Conservation (phyloP, 2,113 vertebrate species). For the Lycocorax pyrrhopterus region DNA sequence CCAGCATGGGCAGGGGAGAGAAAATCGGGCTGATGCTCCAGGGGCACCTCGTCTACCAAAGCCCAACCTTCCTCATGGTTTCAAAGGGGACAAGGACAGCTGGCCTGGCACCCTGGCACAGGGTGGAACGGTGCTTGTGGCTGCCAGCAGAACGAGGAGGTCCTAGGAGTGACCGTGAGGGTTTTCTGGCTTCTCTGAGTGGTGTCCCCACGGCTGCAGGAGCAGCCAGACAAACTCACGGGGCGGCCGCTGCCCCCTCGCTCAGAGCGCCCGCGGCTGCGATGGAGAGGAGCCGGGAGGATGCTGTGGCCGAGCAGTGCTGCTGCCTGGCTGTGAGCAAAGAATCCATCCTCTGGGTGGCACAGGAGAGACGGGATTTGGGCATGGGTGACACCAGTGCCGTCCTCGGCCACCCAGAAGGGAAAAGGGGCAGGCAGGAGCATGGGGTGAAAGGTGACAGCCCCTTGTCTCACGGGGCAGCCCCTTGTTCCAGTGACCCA, state of each 20-base stretch:
- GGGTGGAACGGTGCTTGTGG: fast-evolving
- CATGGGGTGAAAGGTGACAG: not conserved
- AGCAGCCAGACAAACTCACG: fast-evolving
- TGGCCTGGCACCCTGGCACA: not conserved
- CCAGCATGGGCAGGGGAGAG: not conserved
- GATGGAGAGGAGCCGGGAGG: not conserved
- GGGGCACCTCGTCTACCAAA: not conserved
- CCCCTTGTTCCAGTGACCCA: not conserved
- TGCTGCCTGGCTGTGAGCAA: not conserved
- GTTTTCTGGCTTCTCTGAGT: not conserved
- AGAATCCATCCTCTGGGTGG: not conserved
- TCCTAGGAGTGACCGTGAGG: fast-evolving
- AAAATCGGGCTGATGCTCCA: not conserved
- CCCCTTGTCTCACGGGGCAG: not conserved
- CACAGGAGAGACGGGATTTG: not conserved
- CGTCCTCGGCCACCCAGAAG: not conserved
- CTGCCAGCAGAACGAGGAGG: not conserved
- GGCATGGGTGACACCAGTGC: not conserved
- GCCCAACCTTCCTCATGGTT: not conserved
- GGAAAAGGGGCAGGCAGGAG: not conserved
- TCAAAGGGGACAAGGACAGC: not conserved
- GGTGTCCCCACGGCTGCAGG: not conserved
- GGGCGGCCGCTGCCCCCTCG: not conserved
- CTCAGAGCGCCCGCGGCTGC: not conserved
- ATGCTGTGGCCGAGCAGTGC: not conserved